Percentiles rank a stretch among this genome's conserved stretches.
Evolutionary conservation across 2,113 vertebrate species (phyloP).

Genomic region (Climacteris rufus): DNA sequence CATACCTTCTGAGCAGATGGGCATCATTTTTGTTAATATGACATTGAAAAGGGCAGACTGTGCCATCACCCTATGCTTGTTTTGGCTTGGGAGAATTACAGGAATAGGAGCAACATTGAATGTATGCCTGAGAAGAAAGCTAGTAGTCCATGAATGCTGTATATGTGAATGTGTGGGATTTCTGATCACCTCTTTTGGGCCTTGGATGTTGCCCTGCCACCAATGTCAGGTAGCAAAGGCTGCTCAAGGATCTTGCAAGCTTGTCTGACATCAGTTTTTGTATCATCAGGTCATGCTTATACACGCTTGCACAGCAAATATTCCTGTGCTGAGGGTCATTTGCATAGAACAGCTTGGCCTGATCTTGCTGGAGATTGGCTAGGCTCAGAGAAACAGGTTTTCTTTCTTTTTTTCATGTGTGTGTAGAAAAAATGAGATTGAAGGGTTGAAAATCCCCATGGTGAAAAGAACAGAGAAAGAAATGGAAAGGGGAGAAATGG

Average conservation of each 20-base stretch:
- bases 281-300: background rate
- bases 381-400: background rate
- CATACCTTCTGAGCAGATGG: background rate
- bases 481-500: background rate
- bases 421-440: background rate
- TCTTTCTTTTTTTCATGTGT: background rate
- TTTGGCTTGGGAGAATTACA: background rate
- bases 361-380: background rate
- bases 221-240: background rate
- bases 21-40: background rate
- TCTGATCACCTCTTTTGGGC: background rate
- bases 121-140: background rate
- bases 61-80: background rate
- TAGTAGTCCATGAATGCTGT: background rate
- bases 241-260: background rate
- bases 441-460: background rate
- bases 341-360: background rate
- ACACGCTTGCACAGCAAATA: background rate
- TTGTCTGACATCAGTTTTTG: background rate
- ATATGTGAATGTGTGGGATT: background rate
- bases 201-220: background rate
- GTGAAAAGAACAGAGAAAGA: background rate
- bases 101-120: background rate
- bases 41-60: background rate
- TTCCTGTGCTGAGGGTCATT: background rate